Base-by-base conservation (phyloP, 2,888 invertebrate species). In the Chloroclystis v-ata region DNA sequence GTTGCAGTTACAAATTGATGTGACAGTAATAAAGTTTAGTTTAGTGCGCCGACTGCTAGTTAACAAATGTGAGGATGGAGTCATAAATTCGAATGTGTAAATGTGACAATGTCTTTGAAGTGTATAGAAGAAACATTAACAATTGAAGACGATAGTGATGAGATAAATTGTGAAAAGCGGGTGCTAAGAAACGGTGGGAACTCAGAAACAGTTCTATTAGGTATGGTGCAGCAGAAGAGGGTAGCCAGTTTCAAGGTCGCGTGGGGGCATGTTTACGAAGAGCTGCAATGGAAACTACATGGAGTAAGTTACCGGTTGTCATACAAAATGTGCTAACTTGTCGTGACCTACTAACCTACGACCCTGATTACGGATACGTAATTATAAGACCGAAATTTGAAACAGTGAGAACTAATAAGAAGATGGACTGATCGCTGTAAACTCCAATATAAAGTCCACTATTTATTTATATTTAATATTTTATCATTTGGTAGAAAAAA, bases 231-330 rank as follows among this genome's bases (percentile, higher is more conserved):
- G 37, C 51, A 47, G 14, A 51, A 47, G 28, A 64, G 71, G 5
- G 56, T 61, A 37, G 55, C 59, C 37, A 82, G 78, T 55, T 68
- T 61, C 43, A 73, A 75, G 28, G 59, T 77, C 51, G 70, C 67
- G 45, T 84, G 84, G 84, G 76, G 70, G 25, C 80, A 81, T 56
- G 84, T 85, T 28, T 54, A 82, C 41, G 81, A 82, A 50, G 85
- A 84, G 52, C 61, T 85, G 26, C 63, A 72, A 29, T 80, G 77
- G 76, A 83, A 78, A 57, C 28, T 74, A 7, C 68, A 47, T 20
- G 54, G 59, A 57, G 82, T 82, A 62, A 82, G 81, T 82, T 49
- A 8, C 25, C 55, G 37, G 45, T 32, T 52, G 30, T 42, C 30
- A 35, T 11, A 43, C 28, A 12, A 25, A 11, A 32, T 44, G 52